Base-by-base conservation (phyloP, 2,113 vertebrate genomes). In the Melanostigma gelatinosum region DNA sequence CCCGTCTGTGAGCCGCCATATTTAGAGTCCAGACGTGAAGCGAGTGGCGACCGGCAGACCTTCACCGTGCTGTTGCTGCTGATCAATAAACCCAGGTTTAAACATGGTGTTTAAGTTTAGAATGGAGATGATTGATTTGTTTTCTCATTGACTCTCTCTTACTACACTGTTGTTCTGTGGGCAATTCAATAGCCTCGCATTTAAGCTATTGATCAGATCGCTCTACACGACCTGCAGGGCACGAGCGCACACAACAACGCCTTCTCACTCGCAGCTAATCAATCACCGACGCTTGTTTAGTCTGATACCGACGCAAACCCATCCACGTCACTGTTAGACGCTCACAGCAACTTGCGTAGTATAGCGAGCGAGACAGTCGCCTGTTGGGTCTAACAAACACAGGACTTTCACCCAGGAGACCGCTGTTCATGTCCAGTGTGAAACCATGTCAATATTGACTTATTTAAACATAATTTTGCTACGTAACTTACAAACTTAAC, bases 51-150 rank as follows among this genome's bases (percentile, higher is more conserved):
- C 57, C 62, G 40, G 50, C 36, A n/a, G 10, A 58, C 11, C n/a
- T 74, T 38, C 46, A 40, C 24, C n/a, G 11, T 18, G 8, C 13
- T 46, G 24, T 20, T 22, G 27, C 29, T 11, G 32, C 13, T 42
- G 32, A 11, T n/a, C 24, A 18, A 18, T 58, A 9, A 48, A 70
- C 13, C 22, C 4, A 4, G 38, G 27, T 38, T 66, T 29, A 38
- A 46, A 66, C 18, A 20, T 3, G 18, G 13, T 27, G 13, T 71
- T 60, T 52, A 20, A 20, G 20, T 40, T 61, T 38, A 8, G 32
- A 42, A 74, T 52, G 42, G 52, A 60, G 42, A 75, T 60, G 29
- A 58, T 36, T 22, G 50, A 29, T 77, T 42, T 71, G 24, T 48
- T 2, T 55, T 57, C 48, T 48, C 8, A 69, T 32, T 73, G 75